A percentile compares a stretch with the other conserved stretches of the same genome.
Conservation (phyloP, 2,888 invertebrate genomes). For the Meloe dianella region DNA sequence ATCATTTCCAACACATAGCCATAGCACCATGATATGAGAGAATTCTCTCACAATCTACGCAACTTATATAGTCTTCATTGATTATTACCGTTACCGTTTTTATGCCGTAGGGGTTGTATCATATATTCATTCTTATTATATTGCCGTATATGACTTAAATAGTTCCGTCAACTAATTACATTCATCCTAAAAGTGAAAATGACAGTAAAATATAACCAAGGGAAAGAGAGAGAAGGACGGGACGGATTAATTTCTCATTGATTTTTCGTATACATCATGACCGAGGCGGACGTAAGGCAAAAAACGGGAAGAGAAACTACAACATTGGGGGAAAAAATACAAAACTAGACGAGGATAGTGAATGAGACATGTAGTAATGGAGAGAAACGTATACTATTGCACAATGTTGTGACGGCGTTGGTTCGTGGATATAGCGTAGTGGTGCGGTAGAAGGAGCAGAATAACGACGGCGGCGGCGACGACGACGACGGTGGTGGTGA, state of each 20-base stretch:
- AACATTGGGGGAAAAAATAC: background rate
- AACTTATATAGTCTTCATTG: background rate
- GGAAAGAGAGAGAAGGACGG: background rate
- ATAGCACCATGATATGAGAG: too few relatives aligned
- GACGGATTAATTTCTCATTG: slow-evolving; percentile 24
- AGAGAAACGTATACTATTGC: slow-evolving; percentile 32
- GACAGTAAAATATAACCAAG: background rate
- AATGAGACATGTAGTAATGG: slow-evolving; percentile 7
- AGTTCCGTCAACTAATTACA: background rate
- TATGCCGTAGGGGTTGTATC: background rate
- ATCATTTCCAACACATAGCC: background rate
- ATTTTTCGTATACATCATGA: background rate
- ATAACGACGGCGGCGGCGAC: background rate
- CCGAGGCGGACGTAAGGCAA: background rate
- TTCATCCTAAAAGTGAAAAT: background rate
- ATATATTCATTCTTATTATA: background rate
- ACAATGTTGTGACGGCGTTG: slow-evolving; percentile 33
- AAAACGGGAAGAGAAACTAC: background rate
- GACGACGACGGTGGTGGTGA: background rate
- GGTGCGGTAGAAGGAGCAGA: background rate
- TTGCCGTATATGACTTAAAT: too few relatives aligned
- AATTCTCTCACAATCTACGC: slow-evolving; percentile 9
- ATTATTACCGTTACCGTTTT: slow-evolving; percentile 3
- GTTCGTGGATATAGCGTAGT: slow-evolving; percentile 15
- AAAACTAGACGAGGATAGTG: background rate